Evolutionary conservation across 2,888 invertebrate genomes (phyloP).

Genomic region (Plagodis pulveraria): DNA sequence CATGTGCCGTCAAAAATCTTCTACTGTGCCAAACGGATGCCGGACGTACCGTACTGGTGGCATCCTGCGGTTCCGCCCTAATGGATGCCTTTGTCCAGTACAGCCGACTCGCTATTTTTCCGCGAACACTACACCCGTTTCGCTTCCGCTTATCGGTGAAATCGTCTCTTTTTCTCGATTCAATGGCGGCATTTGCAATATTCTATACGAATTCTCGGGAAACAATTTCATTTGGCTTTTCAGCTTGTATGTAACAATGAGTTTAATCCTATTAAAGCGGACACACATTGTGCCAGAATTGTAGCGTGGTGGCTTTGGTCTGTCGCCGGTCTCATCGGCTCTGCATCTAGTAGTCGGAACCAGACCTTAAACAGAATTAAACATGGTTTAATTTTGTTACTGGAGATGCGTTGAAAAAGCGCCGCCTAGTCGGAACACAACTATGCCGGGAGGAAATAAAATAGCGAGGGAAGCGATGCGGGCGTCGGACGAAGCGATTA

Average conservation of each 20-base stretch:
- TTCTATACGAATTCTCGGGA: constrained; percentile 60
- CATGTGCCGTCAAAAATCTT: constrained; percentile 22
- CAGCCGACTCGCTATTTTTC: constrained; percentile 21
- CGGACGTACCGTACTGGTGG: constrained; percentile 19
- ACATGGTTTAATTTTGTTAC: constrained; percentile 82
- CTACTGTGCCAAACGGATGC: constrained; percentile 24
- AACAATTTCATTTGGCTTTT: constrained; percentile 75
- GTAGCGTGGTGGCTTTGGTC: constrained; percentile 80
- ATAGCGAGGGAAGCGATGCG: constrained; percentile 83
- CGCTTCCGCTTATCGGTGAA: constrained; percentile 36
- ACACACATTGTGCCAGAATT: constrained; percentile 80
- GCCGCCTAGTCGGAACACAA: constrained; percentile 79
- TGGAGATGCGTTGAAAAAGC: constrained; percentile 69
- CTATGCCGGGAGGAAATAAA: constrained; percentile 82
- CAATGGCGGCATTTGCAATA: constrained; percentile 44
- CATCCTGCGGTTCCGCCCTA: constrained; percentile 21
- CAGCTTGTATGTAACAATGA: constrained; percentile 79
- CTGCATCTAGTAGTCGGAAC: constrained; percentile 75
- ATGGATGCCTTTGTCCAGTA: constrained; percentile 25
- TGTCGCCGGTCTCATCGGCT: constrained; percentile 77
- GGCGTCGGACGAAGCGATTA: constrained; percentile 85
- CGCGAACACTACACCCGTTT: constrained; percentile 24
- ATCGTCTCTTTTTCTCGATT: constrained; percentile 39
- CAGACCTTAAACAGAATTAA: constrained; percentile 82
- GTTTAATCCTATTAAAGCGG: constrained; percentile 83